Conservation (phyloP, 2,797 vertebrate genomes). For the Leuciscus waleckii region DNA sequence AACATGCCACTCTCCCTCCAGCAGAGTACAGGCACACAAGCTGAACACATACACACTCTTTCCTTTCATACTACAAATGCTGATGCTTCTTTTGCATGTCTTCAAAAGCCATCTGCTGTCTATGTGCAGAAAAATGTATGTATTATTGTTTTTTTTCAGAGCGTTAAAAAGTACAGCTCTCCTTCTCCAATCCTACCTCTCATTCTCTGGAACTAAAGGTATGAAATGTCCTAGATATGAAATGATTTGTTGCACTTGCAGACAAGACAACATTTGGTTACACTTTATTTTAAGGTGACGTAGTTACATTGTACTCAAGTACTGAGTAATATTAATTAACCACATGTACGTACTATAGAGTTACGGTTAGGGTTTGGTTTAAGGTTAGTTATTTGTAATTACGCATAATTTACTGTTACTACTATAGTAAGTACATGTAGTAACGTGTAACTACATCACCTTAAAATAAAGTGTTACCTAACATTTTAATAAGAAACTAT, state of each 20-base stretch:
- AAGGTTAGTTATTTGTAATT: no score
- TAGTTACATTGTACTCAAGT: background rate
- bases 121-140: background rate
- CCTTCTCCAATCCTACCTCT: background rate
- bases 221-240: slow-evolving; percentile 19
- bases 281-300: background rate
- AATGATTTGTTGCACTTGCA: slow-evolving; percentile 15
- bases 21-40: background rate
- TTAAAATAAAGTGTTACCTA: no score
- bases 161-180: background rate
- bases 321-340: background rate
- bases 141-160: background rate
- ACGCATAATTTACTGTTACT: no score
- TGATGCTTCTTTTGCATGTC: slow-evolving; percentile 22
- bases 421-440: no score
- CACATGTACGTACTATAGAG: background rate
- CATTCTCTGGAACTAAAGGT: background rate
- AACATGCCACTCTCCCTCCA: slow-evolving; percentile 39
- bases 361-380: background rate
- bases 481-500: slow-evolving; percentile 1
- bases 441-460: no score
- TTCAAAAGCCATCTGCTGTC: slow-evolving; percentile 32
- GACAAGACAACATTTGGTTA: background rate
- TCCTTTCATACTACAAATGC: slow-evolving; percentile 1
- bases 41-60: background rate